These are phyloP conservation scores for Julus scandinavius DNA, from an alignment of 2,888 invertebrate genomes.

Conservation along the genomic window DNA sequence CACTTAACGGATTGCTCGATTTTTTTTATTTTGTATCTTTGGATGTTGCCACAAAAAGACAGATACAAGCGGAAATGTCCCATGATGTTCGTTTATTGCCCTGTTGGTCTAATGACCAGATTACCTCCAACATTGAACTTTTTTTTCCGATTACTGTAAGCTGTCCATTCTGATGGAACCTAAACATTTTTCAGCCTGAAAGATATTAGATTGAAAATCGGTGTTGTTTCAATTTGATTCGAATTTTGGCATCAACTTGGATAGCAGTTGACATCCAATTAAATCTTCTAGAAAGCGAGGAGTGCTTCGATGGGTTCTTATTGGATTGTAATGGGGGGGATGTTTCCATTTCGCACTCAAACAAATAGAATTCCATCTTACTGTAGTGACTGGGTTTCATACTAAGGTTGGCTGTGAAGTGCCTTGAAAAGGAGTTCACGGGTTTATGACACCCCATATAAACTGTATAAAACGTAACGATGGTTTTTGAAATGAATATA, in stretches of 20 bases:
- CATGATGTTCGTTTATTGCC: not conserved
- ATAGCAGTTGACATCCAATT: conserved; percentile 17
- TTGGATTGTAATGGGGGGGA: not conserved
- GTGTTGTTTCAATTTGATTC: not conserved
- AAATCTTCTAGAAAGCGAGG: not conserved
- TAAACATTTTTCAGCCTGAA: not conserved
- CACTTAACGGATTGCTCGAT: no score
- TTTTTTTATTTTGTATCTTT: no score
- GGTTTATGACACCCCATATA: conserved; percentile 5
- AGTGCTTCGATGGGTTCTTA: not conserved
- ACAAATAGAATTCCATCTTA: not conserved
- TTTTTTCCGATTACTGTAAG: not conserved
- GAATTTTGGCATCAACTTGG: not conserved
- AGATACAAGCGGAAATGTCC: not conserved
- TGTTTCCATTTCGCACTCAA: not conserved
- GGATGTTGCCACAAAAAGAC: no score
- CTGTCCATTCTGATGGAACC: not conserved
- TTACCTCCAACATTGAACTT: not conserved
- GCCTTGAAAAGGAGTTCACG: not conserved
- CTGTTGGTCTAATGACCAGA: not conserved
- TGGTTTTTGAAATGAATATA: not conserved
- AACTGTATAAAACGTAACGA: conserved; percentile 19
- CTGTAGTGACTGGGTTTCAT: not conserved
- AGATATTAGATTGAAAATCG: not conserved
- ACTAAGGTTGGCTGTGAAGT: not conserved